A percentile compares a stretch with the other conserved stretches of the same genome.
phyloP scores from a whole-genome alignment of 92 coral and sea anemone species.

The Porites divaricata region DNA sequence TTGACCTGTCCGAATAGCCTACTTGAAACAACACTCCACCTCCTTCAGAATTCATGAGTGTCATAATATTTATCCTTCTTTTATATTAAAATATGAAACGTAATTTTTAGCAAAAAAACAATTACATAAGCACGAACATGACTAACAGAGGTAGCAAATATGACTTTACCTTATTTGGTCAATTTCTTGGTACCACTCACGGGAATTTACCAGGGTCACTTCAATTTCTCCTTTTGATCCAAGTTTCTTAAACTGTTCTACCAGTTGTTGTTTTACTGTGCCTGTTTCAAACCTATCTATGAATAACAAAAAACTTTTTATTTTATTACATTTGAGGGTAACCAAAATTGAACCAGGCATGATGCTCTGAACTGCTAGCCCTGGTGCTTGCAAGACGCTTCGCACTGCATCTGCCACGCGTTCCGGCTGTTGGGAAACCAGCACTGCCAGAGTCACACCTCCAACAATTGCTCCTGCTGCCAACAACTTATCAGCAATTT shows the following conservation, averaged over 20 bases:
- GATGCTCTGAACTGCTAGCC: neutral
- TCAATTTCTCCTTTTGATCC: neutral
- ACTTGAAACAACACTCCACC: too few relatives aligned
- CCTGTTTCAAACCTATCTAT: neutral
- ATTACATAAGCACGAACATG: neutral
- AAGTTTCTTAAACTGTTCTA: neutral
- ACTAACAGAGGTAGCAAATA: slow-evolving; percentile 11
- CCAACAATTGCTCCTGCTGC: neutral
- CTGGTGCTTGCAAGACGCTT: neutral
- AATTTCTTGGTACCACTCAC: neutral
- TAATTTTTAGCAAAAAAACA: neutral
- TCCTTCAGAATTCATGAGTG: too few relatives aligned
- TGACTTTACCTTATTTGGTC: neutral
- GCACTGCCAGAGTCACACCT: neutral
- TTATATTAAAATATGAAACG: neutral
- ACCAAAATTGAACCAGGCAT: neutral
- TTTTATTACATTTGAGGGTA: neutral
- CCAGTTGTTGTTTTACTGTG: neutral
- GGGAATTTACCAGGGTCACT: neutral
- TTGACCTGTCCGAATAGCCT: too few relatives aligned
- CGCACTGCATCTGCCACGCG: neutral
- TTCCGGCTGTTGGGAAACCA: neutral
- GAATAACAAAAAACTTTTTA: neutral
- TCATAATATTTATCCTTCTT: too few relatives aligned
- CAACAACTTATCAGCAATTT: neutral